These are phyloP conservation scores for Bombus superbus DNA, from an alignment of 1,140 invertebrate genomes.

Conservation along the genomic window DNA sequence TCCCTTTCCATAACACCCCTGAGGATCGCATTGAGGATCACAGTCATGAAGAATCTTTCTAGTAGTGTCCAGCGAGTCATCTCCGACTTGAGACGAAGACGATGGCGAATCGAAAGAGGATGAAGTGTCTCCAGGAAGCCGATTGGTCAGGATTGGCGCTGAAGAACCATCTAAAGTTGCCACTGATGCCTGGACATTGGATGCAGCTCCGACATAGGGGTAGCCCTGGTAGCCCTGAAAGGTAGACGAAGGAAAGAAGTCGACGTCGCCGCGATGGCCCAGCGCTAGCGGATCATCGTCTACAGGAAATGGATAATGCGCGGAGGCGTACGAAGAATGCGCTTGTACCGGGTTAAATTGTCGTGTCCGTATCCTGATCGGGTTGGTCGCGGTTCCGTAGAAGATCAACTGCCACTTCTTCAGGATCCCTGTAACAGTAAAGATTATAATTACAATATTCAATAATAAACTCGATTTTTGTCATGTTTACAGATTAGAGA, in stretches of 20 bases:
- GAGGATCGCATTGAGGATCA: constrained; percentile 91
- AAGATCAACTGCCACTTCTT: constrained; percentile 97
- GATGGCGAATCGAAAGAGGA: constrained; percentile 48
- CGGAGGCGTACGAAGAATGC: constrained; percentile 80
- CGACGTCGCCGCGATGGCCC: constrained; percentile 83
- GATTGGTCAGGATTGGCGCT: constrained; percentile 76
- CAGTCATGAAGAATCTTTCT: constrained; percentile 89
- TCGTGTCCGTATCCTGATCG: constrained; percentile 85
- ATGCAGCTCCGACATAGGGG: constrained; percentile 87
- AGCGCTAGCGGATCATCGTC: constrained; percentile 80
- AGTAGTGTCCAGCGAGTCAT: constrained; percentile 80
- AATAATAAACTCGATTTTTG: no score
- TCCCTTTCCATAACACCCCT: constrained; percentile 92
- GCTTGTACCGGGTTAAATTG: constrained; percentile 83
- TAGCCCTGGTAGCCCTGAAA: constrained; percentile 87
- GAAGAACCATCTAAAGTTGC: constrained; percentile 87
- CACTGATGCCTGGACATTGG: constrained; percentile 87
- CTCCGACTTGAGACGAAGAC: constrained; percentile 51
- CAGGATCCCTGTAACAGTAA: constrained; percentile 85
- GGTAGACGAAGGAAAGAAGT: constrained; percentile 84
- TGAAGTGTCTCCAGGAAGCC: constrained; percentile 73
- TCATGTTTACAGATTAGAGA: no score
- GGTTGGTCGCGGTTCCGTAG: constrained; percentile 93
- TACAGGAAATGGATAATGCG: constrained; percentile 77
- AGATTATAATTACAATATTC: no score